Evolutionary conservation across 2,888 invertebrate species (phyloP), one percentile per base, ranked within the genome.

Genomic region (Lycocerus yunnanus): DNA sequence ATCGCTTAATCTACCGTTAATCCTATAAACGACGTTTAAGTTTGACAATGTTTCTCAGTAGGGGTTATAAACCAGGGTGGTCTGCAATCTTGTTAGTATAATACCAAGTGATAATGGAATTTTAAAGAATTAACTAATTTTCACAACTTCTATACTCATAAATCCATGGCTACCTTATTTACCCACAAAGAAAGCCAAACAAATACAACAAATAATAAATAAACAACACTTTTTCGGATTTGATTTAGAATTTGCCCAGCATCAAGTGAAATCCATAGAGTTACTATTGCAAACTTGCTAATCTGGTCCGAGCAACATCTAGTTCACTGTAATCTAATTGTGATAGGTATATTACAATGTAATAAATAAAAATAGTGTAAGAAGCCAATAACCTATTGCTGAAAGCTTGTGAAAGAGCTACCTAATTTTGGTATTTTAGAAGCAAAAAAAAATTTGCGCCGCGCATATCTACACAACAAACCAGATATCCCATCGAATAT

Each of bases 1-100:
- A 79, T 77, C 80, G 76, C 74, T 75, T 84, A 84, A 84, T 84
- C 84, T 81, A 80, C 78, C 79, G 80, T 82, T 83, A 81, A 82
- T 80, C 84, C 82, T 80, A 82, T 84, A 84, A 84, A 84, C 82
- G 81, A 83, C 83, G 83, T 82, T 75, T 84, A 83, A 81, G 80
- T 79, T 81, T 77, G 78, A 84, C 84, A 83, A 84, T 83, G 83
- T 78, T 68, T 73, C 78, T 72, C 79, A 68, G 78, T 75, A 75
- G 75, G 79, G 79, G 76, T 78, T 79, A 80, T 74, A 74, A 74
- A 73, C 69, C 76, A 73, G 75, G 76, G 80, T 78, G 79, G 74
- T 76, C 76, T 72, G 43, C 72, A 75, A 75, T 75, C 72, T 76
- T 74, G 76, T 76, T 76, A 76, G 68, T 69, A 76, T 76, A 76